Evolutionary conservation across 1,140 invertebrate genomes (phyloP).

Genomic region (Polypedilum vanderplanki): DNA sequence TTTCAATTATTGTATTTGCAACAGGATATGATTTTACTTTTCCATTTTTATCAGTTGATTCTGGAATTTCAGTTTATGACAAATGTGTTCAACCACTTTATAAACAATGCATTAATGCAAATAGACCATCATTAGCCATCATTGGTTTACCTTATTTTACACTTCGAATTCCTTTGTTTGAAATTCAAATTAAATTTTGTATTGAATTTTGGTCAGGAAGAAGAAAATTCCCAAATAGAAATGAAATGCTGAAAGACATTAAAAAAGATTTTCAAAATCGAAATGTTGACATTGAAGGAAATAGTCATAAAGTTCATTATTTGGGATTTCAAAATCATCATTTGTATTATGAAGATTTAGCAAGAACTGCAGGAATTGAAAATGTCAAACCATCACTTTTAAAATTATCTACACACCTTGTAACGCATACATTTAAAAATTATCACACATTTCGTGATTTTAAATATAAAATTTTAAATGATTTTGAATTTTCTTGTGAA

Average conservation of each 20-base stretch:
- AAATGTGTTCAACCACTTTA: too few species aligned
- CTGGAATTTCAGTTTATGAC: too few species aligned
- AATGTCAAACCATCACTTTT: slow-evolving; percentile 49
- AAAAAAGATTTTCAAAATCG: slow-evolving; percentile 45
- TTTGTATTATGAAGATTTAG: slow-evolving; percentile 54
- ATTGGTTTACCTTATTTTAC: slow-evolving; percentile 51
- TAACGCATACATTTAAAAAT: too few species aligned
- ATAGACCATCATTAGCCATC: slow-evolving; percentile 54
- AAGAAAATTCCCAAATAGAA: slow-evolving; percentile 31
- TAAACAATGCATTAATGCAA: slow-evolving; percentile 55
- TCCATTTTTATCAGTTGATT: too few species aligned
- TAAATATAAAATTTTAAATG: too few species aligned
- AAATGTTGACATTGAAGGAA: slow-evolving; percentile 48
- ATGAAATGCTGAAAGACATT: slow-evolving; percentile 56
- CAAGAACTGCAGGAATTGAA: slow-evolving; percentile 46
- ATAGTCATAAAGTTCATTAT: slow-evolving; percentile 58
- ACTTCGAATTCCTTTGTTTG: slow-evolving; percentile 56
- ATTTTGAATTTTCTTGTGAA: too few species aligned
- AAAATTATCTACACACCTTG: too few species aligned
- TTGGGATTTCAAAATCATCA: slow-evolving; percentile 50
- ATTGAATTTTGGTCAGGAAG: neutral
- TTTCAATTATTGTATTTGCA: slow-evolving; percentile 52
- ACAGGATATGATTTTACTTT: slow-evolving; percentile 42
- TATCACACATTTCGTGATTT: too few species aligned
- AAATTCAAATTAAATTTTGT: slow-evolving; percentile 51